These are phyloP conservation scores for Xyrichtys novacula DNA, from an alignment of 2,797 vertebrate genomes.

Conservation along the genomic window DNA sequence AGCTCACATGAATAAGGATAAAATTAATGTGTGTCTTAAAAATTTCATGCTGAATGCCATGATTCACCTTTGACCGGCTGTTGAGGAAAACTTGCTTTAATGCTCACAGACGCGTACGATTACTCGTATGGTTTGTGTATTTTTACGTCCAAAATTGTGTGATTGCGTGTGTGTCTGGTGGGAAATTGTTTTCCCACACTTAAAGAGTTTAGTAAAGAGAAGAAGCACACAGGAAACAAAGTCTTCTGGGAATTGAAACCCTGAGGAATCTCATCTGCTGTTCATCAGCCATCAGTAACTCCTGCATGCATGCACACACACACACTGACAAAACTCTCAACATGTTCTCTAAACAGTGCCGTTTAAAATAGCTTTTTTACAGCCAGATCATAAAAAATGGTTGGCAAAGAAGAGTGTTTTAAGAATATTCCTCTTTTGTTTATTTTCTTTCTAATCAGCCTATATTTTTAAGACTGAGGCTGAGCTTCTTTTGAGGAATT, in stretches of 20 bases:
- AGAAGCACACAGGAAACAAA: conserved; percentile 79
- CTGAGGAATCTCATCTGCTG: conserved; percentile 83
- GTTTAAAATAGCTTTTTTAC: conserved; percentile 65
- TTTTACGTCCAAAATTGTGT: conserved; percentile 18
- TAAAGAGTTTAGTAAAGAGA: conserved; percentile 55
- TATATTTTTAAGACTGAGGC: not conserved
- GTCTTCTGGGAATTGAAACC: conserved; percentile 81
- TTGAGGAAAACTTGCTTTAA: conserved; percentile 30
- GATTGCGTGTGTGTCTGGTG: conserved; percentile 20
- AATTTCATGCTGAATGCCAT: not conserved
- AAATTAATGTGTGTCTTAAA: not conserved
- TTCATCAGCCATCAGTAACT: conserved; percentile 74
- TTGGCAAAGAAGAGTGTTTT: conserved; percentile 22
- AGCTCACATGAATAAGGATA: not conserved
- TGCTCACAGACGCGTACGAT: conserved; percentile 10
- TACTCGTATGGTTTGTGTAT: not conserved
- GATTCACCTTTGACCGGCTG: conserved; percentile 1
- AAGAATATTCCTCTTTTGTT: conserved; percentile 12
- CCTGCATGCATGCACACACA: conserved; percentile 31
- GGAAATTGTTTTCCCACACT: conserved; percentile 83
- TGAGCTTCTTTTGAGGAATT: not conserved
- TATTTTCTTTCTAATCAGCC: not conserved
- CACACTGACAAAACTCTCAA: conserved; percentile 21
- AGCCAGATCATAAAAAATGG: conserved; percentile 19
- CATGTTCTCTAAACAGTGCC: conserved; percentile 47